Base-by-base conservation (phyloP, 1,140 invertebrate genomes). In the Heterodera schachtii region DNA sequence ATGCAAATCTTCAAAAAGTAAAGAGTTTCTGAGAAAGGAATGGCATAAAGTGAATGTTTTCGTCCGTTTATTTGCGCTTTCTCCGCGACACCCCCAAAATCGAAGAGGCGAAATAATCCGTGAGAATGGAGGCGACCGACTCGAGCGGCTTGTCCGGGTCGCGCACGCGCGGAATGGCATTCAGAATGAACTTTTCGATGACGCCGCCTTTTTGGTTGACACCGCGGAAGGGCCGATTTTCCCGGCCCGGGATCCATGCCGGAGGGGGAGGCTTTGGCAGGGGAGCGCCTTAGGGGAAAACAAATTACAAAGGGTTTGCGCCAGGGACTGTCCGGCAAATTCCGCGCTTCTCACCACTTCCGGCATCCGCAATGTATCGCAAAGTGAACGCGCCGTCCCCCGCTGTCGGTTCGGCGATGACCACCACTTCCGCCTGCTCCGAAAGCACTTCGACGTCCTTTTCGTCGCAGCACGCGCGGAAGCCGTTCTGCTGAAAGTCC, bases 401-500 rank as follows among this genome's bases (percentile, higher is more conserved):
- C 3, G 80, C 6, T 73, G 71, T 46, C 2, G 77, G 57, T 31
- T 87, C 82, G 5, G 84, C 66, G 31, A 88, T 82, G 31, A 88
- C 78, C 19, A 88, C 43, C 43, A 90, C 52, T 66, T 88, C 87
- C 19, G 75, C 86, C 78, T 88, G 87, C 21, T 88, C 87, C 7
- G 89, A 90, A 16, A 89, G 64, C 16, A 85, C 83, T 75, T 90
- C 88, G 44, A 90, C 73, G 19, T 79, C 81, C 70, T 90, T 87
- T 49, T 88, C 84, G 41, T 89, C 83, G 60, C 87, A 88, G 87
- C 88, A 89, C 44, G 73, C 80, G 69, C 88, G 84, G 80, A 89
- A 90, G 5, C 88, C 88, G 75, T 86, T 89, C 78, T 89, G 88
- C 74, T 89, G 88, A 75, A 90, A 90, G 78, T 89, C 88, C 9